Percentiles rank a stretch among this genome's conserved stretches.
These are phyloP conservation scores for Sylvia atricapilla DNA, from an alignment of 2,113 vertebrate species.

Conservation along the genomic window DNA sequence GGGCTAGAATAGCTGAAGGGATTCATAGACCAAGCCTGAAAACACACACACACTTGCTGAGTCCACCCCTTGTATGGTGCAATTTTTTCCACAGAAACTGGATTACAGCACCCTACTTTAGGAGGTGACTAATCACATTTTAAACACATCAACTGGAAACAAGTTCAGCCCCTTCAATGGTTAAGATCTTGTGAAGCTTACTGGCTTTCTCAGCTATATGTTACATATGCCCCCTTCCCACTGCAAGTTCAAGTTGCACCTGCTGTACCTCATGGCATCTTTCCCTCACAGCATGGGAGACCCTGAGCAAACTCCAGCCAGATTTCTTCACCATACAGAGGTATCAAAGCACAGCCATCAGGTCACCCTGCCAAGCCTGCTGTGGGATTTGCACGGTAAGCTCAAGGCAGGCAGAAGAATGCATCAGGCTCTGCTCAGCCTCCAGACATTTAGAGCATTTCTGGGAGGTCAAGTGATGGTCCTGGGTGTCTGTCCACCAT, in stretches of 20 bases:
- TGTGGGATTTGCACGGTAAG: not conserved
- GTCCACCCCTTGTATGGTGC: not conserved
- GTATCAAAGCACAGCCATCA: not conserved
- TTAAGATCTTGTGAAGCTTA: not conserved
- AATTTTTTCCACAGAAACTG: not conserved
- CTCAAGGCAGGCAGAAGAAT: not conserved
- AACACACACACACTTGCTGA: not conserved
- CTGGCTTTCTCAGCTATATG: not conserved
- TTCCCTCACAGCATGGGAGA: not conserved
- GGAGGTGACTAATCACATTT: not conserved
- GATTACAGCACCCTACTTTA: not conserved
- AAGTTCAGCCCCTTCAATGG: not conserved
- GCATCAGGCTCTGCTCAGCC: not conserved
- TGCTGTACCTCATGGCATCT: not conserved
- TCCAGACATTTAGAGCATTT: not conserved
- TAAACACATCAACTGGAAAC: not conserved
- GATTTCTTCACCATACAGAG: not conserved
- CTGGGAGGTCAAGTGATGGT: not conserved
- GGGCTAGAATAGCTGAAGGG: not conserved
- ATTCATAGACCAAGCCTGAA: not conserved
- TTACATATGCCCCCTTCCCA: not conserved
- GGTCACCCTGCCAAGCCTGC: not conserved
- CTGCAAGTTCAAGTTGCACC: not conserved
- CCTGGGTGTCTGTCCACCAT: fast-evolving
- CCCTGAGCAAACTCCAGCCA: not conserved